A percentile compares a stretch with the other conserved stretches of the same genome.
Conservation (phyloP, 2,888 invertebrate genomes). For the Physocephala rufipes region DNA sequence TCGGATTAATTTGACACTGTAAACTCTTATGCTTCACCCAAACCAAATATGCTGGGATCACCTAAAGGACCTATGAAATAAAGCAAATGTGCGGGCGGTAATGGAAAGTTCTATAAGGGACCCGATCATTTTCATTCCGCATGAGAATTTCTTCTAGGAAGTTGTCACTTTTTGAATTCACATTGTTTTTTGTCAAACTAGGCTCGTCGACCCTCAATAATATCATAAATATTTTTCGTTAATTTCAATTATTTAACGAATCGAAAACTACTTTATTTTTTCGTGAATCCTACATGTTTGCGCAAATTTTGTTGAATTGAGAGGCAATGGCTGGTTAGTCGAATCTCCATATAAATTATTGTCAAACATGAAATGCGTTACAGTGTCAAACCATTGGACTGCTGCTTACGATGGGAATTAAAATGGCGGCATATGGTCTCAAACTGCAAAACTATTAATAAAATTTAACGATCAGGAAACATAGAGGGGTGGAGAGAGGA, state of each 20-base stretch:
- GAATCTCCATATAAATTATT: background rate
- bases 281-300: background rate
- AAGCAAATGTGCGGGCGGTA: too few relatives aligned
- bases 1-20: too few relatives aligned
- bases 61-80: too few relatives aligned
- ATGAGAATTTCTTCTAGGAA: too few relatives aligned
- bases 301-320: background rate
- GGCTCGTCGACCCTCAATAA: background rate
- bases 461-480: constrained; percentile 5
- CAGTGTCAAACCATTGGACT: constrained; percentile 2
- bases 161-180: background rate
- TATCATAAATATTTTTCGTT: background rate
- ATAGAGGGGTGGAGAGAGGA: background rate
- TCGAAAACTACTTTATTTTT: background rate
- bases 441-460: constrained; percentile 26
- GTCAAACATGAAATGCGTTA: background rate
- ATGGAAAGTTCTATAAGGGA: too few relatives aligned
- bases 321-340: background rate
- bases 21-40: too few relatives aligned
- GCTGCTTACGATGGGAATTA: constrained; percentile 3
- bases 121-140: too few relatives aligned
- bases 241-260: constrained; percentile 12
- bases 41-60: too few relatives aligned
- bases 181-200: background rate
- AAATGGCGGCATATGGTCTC: constrained; percentile 34